These are phyloP conservation scores for Lineus longissimus DNA, from an alignment of 1,140 invertebrate genomes.

Conservation along the genomic window DNA sequence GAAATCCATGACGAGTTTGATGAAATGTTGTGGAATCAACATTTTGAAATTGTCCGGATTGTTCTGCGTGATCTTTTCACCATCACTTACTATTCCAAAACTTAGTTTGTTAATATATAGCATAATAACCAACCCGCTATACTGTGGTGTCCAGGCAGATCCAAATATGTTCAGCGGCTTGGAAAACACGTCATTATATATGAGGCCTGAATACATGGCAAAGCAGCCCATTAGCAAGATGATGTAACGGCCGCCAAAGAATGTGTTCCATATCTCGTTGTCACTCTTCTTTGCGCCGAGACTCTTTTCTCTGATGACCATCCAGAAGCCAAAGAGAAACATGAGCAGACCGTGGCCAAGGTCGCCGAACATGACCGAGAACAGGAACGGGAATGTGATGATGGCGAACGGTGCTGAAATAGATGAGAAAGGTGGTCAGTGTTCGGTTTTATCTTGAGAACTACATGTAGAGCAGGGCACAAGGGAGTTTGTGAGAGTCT, in stretches of 20 bases:
- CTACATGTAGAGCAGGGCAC: no score
- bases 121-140: constrained; percentile 23
- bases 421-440: constrained; percentile 18
- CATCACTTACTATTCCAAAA: no score
- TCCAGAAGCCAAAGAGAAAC: constrained; percentile 61
- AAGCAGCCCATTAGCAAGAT: constrained; percentile 96
- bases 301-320: constrained; percentile 60
- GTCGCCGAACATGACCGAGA: constrained; percentile 98
- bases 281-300: constrained; percentile 41
- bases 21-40: no score
- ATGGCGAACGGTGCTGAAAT: constrained; percentile 82
- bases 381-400: constrained; percentile 96
- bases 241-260: constrained; percentile 96
- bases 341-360: constrained; percentile 79
- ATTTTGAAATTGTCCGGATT: no score
- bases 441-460: no score
- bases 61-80: no score
- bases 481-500: no score
- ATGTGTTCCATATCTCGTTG: constrained; percentile 87
- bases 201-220: constrained; percentile 94
- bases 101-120: no score
- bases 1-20: no score
- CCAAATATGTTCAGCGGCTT: constrained; percentile 95
- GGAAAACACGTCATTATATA: constrained; percentile 97
- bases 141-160: constrained; percentile 66